Evolutionary conservation across 1,140 invertebrate genomes (phyloP).

Genomic region (Ceratosolen solmsi): DNA sequence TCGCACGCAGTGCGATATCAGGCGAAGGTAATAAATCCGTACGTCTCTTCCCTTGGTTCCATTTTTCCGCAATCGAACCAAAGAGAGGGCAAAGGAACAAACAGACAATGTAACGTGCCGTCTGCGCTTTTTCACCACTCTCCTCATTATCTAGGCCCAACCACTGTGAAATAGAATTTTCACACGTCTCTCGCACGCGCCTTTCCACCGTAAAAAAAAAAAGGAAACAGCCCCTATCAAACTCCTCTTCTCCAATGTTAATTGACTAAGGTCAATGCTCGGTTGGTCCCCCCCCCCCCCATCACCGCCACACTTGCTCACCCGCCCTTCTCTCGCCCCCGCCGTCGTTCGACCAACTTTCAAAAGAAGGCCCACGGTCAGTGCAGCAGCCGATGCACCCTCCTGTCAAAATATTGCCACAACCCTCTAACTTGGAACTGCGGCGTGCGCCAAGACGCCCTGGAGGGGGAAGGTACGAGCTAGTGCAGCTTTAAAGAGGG

Average conservation of each 20-base stretch:
- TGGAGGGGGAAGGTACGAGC: slow-evolving; percentile 27
- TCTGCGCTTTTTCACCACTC: slow-evolving; percentile 42
- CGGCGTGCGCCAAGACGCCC: neutral
- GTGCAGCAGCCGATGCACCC: slow-evolving; percentile 31
- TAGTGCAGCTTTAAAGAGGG: slow-evolving; percentile 52
- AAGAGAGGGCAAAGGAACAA: slow-evolving; percentile 46
- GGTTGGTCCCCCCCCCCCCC: neutral
- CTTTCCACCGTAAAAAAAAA: neutral
- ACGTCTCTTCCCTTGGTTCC: too few relatives aligned
- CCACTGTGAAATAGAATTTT: slow-evolving; percentile 5
- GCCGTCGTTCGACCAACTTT: too few relatives aligned
- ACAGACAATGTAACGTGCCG: slow-evolving; percentile 24
- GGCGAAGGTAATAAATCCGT: neutral
- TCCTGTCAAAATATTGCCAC: slow-evolving; percentile 64
- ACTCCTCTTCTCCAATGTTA: neutral
- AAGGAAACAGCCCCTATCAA: neutral
- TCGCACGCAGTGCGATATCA: neutral
- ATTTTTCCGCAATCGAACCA: slow-evolving; percentile 36
- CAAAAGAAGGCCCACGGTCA: slow-evolving; percentile 6
- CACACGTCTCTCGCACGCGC: slow-evolving; percentile 11
- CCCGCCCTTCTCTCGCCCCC: neutral
- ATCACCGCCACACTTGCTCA: neutral
- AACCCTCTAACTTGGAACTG: neutral
- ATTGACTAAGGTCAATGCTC: neutral
- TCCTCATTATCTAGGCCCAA: slow-evolving; percentile 5